Evolutionary conservation across 2,888 invertebrate genomes (phyloP).

Genomic region (Cinara cedri): DNA sequence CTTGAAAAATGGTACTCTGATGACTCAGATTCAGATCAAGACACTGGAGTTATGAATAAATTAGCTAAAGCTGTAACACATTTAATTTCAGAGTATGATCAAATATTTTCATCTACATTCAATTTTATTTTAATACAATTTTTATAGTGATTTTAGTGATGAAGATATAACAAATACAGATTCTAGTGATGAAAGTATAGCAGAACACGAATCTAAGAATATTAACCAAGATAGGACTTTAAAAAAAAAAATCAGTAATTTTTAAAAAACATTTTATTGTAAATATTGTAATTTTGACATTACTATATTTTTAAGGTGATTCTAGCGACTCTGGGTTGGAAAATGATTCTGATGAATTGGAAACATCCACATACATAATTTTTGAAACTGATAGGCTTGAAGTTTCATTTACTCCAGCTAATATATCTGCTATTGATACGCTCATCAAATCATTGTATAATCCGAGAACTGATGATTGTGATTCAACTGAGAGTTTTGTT

Average conservation of each 20-base stretch:
- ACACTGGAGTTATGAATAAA: conserved; percentile 73
- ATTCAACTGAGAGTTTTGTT: conserved; percentile 64
- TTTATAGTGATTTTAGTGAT: conserved; percentile 46
- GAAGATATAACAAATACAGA: conserved; percentile 52
- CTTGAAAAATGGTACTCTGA: conserved; percentile 62
- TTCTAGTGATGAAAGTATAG: conserved; percentile 51
- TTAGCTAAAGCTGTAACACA: conserved; percentile 76
- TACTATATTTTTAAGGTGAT: conserved; percentile 62
- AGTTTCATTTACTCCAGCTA: conserved; percentile 73
- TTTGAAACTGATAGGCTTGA: conserved; percentile 74
- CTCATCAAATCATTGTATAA: conserved; percentile 63
- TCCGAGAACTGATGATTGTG: conserved; percentile 63
- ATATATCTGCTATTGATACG: conserved; percentile 68
- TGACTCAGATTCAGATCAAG: conserved; percentile 73
- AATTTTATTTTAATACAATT: conserved; percentile 16
- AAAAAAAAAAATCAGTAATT: conserved; percentile 51
- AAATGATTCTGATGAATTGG: conserved; percentile 46
- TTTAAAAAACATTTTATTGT: neutral
- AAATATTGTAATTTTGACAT: neutral
- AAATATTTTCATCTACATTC: neutral
- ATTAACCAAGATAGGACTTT: conserved; percentile 15
- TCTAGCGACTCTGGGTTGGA: conserved; percentile 67
- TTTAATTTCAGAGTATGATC: conserved; percentile 74
- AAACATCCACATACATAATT: conserved; percentile 71
- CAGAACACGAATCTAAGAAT: conserved; percentile 24